A percentile compares a stretch with the other conserved stretches of the same genome.
phyloP scores from a whole-genome alignment of 2,113 vertebrate genomes.

The Micronycteris hirsuta region DNA sequence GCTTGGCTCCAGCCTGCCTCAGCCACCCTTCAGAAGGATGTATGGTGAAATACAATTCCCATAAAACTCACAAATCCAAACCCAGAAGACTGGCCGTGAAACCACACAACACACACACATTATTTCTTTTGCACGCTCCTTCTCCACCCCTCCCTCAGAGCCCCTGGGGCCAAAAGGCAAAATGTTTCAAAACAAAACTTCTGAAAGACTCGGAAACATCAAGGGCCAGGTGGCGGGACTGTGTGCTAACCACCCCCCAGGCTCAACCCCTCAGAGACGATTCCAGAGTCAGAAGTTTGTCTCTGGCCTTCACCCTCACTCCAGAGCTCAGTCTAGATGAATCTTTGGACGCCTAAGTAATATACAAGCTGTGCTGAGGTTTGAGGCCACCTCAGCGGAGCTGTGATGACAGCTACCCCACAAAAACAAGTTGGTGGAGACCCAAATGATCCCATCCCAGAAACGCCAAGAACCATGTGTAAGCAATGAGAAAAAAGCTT shows the following conservation, averaged over 20 bases:
- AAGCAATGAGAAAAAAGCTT: slow-evolving; percentile 63
- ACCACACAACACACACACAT: background rate
- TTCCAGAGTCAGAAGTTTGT: background rate
- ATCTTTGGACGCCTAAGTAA: background rate
- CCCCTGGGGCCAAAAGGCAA: background rate
- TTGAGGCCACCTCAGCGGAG: background rate
- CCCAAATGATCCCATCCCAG: slow-evolving; percentile 26
- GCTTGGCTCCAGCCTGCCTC: background rate
- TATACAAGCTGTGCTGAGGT: background rate
- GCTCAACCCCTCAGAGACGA: background rate
- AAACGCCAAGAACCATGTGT: slow-evolving; percentile 63
- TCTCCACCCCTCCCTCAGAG: background rate
- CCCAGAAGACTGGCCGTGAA: background rate
- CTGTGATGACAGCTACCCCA: background rate
- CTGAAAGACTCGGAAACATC: background rate
- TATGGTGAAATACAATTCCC: background rate
- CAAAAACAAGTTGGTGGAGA: background rate
- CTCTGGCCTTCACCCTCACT: background rate
- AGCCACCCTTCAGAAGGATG: background rate
- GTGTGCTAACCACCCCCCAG: background rate
- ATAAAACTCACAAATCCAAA: background rate
- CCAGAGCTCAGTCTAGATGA: background rate
- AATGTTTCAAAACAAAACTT: background rate
- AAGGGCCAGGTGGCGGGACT: background rate
- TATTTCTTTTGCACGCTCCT: background rate